Evolutionary conservation across 2,888 invertebrate species (phyloP).

Genomic region (Unio delphinus): DNA sequence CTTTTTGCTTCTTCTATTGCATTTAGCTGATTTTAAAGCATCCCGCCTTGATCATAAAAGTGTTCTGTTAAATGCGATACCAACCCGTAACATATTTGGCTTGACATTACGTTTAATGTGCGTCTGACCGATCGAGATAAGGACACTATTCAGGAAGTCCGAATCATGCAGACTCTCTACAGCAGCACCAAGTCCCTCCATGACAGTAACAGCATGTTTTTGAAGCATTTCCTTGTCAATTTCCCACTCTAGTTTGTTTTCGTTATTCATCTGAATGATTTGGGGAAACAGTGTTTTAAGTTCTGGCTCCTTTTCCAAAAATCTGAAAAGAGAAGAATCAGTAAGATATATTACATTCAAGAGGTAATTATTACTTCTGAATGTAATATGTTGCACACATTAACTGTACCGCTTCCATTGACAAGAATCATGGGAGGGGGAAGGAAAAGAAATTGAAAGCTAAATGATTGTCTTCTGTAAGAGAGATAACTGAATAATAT

Average conservation of each 20-base stretch:
- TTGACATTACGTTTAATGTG: constrained; percentile 62
- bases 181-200: constrained; percentile 67
- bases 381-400: too few relatives aligned
- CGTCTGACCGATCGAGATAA: constrained; percentile 65
- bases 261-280: constrained; percentile 59
- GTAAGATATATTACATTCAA: too few relatives aligned
- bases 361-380: too few relatives aligned
- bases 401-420: too few relatives aligned
- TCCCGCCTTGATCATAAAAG: too few relatives aligned
- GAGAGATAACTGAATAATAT: too few relatives aligned
- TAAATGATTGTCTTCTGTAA: too few relatives aligned
- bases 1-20: too few relatives aligned
- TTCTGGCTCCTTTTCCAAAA: constrained; percentile 62
- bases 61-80: background rate
- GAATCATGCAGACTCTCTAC: constrained; percentile 67
- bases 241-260: constrained; percentile 58
- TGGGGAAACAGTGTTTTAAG: constrained; percentile 62
- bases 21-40: too few relatives aligned
- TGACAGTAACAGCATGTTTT: constrained; percentile 63
- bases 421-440: too few relatives aligned
- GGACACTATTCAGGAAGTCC: constrained; percentile 58
- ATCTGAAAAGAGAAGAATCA: constrained; percentile 36
- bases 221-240: constrained; percentile 62
- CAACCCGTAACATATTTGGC: constrained; percentile 59
- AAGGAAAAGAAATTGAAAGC: too few relatives aligned